Base-by-base conservation (phyloP, 2,797 vertebrate genomes). In the Chrysolophus pictus region DNA sequence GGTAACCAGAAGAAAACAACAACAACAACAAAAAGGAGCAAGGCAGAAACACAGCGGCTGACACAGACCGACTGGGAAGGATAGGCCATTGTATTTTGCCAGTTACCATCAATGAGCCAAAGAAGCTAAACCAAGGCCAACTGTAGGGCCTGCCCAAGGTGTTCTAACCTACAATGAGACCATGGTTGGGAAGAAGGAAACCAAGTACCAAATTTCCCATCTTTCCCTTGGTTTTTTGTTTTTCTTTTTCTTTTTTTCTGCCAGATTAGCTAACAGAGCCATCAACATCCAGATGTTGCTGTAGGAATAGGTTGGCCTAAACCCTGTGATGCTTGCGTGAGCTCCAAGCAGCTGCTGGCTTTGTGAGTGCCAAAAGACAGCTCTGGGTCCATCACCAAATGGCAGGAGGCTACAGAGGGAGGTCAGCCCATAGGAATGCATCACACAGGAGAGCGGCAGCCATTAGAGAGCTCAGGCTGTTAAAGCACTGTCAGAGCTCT, bases 1-100 rank as follows among this genome's bases (percentile, higher is more conserved):
- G 6, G 10, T 35, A 3, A 69, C 26, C 1, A 11, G 62, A 77
- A 19, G 1, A 11, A 67, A 49, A 49, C 7, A 49, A 47, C 47
- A 42, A 41, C 0, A 1, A 56, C 67, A 64, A 65, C 73, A 56
- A 60, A 60, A 67, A 81, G 6, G 14, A 33, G 7, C 5, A 56
- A 86, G 29, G 56, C 10, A 65, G 47, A 22, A 51, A 55, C 19
- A 44, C 5, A 9, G 2, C 21, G 55, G 22, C 4, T 11, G n/a
- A 47, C 24, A 59, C 0, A 0, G 21, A 33, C 0, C 17, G 13
- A 41, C 18, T 56, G 17, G 3, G 22, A 85, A 81, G 33, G 56
- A 29, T 0, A 0, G 1, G 5, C 4, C 2, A 0, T n/a, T 2
- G 3, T 60, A 53, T 19, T 51, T 59, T 69, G 10, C 29, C 24